A percentile compares a stretch with the other conserved stretches of the same genome.
These are phyloP conservation scores for Tinamus major DNA, from an alignment of 2,797 vertebrate species.

Conservation along the genomic window DNA sequence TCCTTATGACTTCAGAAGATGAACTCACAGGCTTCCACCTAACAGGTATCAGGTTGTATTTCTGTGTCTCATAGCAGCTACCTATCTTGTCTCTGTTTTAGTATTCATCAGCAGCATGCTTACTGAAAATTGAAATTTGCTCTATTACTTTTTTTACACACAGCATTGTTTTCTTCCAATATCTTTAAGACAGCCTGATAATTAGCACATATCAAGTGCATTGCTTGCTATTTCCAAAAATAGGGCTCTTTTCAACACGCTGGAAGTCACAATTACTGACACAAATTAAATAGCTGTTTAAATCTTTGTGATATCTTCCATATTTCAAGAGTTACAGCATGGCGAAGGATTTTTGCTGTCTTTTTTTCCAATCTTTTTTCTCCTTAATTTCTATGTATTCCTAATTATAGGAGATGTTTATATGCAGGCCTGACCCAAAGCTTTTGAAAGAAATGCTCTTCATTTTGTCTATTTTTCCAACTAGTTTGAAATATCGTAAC, in stretches of 20 bases:
- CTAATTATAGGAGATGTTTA: background rate
- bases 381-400: accelerated
- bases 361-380: background rate
- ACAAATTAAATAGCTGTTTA: conserved; percentile 47
- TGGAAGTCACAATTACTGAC: conserved; percentile 43
- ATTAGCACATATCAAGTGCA: background rate
- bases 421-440: background rate
- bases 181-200: background rate
- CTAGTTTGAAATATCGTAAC: background rate
- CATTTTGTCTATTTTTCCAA: background rate
- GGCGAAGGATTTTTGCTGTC: background rate
- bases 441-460: background rate
- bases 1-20: background rate
- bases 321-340: conserved; percentile 10
- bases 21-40: background rate
- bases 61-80: background rate
- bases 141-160: background rate
- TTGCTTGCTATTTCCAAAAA: conserved; percentile 24
- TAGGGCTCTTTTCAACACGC: background rate
- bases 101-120: background rate
- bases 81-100: background rate
- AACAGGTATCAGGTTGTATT: background rate
- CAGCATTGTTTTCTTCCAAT: background rate
- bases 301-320: conserved; percentile 19
- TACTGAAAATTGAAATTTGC: background rate